These are phyloP conservation scores for Nothoprocta perdicaria DNA, from an alignment of 2,113 vertebrate species.

Conservation along the genomic window DNA sequence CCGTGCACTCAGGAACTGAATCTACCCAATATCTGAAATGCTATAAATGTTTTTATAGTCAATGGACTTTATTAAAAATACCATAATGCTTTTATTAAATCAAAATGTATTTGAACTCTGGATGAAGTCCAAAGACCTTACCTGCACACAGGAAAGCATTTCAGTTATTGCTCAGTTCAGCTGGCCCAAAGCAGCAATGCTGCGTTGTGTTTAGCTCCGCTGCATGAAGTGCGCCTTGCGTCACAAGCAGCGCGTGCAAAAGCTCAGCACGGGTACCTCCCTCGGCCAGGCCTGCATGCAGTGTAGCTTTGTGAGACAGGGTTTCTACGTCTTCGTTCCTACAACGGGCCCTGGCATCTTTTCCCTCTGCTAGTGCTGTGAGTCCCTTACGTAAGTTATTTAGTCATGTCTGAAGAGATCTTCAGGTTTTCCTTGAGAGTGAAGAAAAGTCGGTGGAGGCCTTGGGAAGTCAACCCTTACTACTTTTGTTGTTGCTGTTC, in stretches of 20 bases:
- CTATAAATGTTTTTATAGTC: neutral
- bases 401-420: neutral
- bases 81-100: slow-evolving; percentile 15
- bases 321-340: neutral
- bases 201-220: rapidly evolving
- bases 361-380: rapidly evolving
- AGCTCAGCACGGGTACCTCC: neutral
- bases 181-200: neutral
- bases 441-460: neutral
- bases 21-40: neutral
- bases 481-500: neutral
- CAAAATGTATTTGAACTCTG: slow-evolving; percentile 31
- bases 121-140: slow-evolving; percentile 28
- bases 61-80: slow-evolving; percentile 33
- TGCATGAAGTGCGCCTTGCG: neutral
- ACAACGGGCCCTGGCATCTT: neutral
- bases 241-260: neutral
- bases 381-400: neutral
- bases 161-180: neutral
- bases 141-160: neutral
- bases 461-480: neutral
- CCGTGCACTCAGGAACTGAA: neutral
- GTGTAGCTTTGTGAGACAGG: neutral
- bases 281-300: neutral
- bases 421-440: neutral